Conservation (phyloP, 2,797 vertebrate species). For the Pangasius krempfi region DNA sequence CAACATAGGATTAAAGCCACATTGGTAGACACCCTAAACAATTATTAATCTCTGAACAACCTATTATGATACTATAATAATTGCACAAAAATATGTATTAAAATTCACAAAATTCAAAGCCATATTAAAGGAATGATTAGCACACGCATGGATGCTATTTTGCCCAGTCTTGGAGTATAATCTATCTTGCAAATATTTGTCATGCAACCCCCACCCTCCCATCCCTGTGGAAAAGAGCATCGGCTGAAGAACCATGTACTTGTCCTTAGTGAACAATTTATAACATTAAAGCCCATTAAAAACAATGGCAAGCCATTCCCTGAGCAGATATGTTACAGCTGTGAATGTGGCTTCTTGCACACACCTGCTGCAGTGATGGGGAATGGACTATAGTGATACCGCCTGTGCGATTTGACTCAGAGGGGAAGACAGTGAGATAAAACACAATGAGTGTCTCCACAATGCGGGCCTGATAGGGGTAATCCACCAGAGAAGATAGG, state of each 20-base stretch:
- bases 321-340: neutral
- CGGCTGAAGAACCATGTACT: neutral
- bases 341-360: neutral
- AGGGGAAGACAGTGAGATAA: slow-evolving; percentile 81
- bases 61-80: neutral
- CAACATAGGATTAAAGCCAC: neutral
- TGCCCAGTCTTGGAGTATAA: too few species aligned
- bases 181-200: too few species aligned
- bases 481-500: slow-evolving; percentile 94
- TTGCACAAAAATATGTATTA: neutral
- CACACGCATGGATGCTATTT: neutral
- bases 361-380: slow-evolving; percentile 65
- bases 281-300: neutral
- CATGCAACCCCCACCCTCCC: too few species aligned
- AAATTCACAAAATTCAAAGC: neutral
- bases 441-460: slow-evolving; percentile 90
- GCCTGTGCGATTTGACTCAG: slow-evolving; percentile 62
- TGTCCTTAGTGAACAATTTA: neutral
- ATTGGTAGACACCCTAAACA: neutral
- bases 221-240: neutral
- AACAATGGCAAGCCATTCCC: neutral
- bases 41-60: neutral
- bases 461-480: slow-evolving; percentile 93
- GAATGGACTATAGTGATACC: slow-evolving; percentile 50
- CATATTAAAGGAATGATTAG: neutral